Evolutionary conservation across 2,113 vertebrate genomes (phyloP), one percentile per base, ranked within the genome.

Genomic region (Charina bottae): DNA sequence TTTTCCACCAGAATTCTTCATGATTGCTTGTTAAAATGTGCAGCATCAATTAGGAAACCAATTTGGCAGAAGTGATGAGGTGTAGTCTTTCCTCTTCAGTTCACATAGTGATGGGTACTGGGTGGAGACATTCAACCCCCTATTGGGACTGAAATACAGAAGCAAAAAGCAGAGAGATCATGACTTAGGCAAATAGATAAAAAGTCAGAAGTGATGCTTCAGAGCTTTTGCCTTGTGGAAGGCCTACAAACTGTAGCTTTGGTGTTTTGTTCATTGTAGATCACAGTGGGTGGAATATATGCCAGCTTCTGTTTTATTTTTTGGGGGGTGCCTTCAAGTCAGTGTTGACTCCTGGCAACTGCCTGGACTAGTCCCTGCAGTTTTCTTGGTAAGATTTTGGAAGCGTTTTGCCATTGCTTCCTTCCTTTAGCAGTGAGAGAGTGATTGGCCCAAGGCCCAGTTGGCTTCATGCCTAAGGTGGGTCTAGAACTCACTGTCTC

Each of bases 31-130:
- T 94, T 96, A 85, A 10, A 96, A 86, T 2, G 15, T 4, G 33
- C 4, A 91, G 86, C 89, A 91, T 92, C 83, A 1, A 90, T 23
- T 89, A 94, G 95, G 95, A 97, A 97, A 93, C 56, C 0, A 6
- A 64, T 95, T 19, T 88, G 94, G 94, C 90, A 46, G 1, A 0
- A 55, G 68, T 89, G 94, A 24, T 59, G 21, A 91, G 93, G 90
- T 93, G 0, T 11, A 0, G 85, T 93, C 92, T 92, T 91, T 94
- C 92, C 10, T 23, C 59, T 93, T 87, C n/a, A 62, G 28, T 90
- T 90, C 93, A 96, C 46, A 15, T 78, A 2, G 1, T 62, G 94
- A 85, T 92, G 87, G 37, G 90, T 93, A 93, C 91, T 78, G 94
- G 93, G 91, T 83, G 95, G 64, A 92, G 92, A 94, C 0, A 0